Conservation (phyloP, 2,797 vertebrate species). For the Peromyscus attwateri region DNA sequence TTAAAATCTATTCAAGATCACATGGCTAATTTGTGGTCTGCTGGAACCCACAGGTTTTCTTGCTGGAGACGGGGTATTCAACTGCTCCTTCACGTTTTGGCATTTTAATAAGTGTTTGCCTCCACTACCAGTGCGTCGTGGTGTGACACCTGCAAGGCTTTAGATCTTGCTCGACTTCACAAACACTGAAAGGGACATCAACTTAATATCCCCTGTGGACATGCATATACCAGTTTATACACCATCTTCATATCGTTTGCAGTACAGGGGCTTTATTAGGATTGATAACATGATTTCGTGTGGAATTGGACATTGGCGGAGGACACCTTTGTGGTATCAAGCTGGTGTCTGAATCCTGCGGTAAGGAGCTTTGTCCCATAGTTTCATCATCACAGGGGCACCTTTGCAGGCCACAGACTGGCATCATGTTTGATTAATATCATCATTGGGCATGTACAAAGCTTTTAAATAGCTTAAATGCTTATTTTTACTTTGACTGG, state of each 20-base stretch:
- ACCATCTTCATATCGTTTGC: neutral
- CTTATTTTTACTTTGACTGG: neutral
- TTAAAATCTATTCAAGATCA: neutral
- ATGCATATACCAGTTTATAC: neutral
- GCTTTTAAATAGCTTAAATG: neutral
- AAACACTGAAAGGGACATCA: neutral
- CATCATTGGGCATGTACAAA: neutral
- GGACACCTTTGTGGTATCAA: neutral
- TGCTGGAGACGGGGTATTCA: neutral
- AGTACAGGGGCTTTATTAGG: slow-evolving; percentile 14
- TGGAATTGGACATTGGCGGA: neutral
- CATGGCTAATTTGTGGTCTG: neutral
- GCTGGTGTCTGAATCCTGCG: neutral
- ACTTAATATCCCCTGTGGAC: neutral
- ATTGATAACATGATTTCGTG: neutral
- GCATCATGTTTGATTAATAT: neutral
- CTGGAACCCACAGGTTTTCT: neutral
- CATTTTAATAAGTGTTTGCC: neutral
- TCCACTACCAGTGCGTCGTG: neutral
- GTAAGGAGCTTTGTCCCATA: neutral
- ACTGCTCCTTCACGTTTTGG: neutral
- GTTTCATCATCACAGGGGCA: neutral
- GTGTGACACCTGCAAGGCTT: neutral
- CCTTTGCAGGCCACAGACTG: neutral
- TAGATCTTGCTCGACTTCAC: neutral